Evolutionary conservation across 2,888 invertebrate species (phyloP).

Genomic region (Metallyticus violacea): DNA sequence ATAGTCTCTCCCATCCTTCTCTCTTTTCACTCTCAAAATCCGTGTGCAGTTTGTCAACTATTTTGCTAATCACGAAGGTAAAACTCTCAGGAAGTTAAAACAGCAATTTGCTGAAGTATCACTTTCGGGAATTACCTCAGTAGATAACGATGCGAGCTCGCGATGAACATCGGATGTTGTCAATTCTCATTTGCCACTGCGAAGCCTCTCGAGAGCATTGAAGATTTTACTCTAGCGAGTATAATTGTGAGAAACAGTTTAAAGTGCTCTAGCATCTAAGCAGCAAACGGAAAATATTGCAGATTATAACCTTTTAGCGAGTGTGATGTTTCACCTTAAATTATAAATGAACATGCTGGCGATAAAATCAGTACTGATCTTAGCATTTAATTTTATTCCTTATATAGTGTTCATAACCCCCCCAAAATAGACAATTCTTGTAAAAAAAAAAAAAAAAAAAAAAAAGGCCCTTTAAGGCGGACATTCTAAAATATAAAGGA

Average conservation of each 20-base stretch:
- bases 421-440: too few species aligned
- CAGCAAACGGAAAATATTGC: too few species aligned
- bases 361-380: too few species aligned
- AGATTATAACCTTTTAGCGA: too few species aligned
- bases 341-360: too few species aligned
- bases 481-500: too few species aligned
- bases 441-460: too few species aligned
- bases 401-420: too few species aligned
- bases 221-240: not conserved
- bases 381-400: too few species aligned
- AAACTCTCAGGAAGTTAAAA: not conserved
- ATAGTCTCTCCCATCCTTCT: not conserved
- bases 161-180: not conserved
- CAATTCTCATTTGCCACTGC: not conserved
- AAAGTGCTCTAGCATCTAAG: too few species aligned
- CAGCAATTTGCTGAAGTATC: not conserved
- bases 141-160: not conserved
- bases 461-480: too few species aligned
- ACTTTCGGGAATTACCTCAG: not conserved
- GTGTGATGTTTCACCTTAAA: too few species aligned
- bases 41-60: not conserved
- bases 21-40: not conserved
- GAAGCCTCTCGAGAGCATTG: not conserved
- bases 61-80: not conserved
- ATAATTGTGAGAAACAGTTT: not conserved